phyloP scores from a whole-genome alignment of 2,113 vertebrate genomes.

The Cynoglossus semilaevis region DNA sequence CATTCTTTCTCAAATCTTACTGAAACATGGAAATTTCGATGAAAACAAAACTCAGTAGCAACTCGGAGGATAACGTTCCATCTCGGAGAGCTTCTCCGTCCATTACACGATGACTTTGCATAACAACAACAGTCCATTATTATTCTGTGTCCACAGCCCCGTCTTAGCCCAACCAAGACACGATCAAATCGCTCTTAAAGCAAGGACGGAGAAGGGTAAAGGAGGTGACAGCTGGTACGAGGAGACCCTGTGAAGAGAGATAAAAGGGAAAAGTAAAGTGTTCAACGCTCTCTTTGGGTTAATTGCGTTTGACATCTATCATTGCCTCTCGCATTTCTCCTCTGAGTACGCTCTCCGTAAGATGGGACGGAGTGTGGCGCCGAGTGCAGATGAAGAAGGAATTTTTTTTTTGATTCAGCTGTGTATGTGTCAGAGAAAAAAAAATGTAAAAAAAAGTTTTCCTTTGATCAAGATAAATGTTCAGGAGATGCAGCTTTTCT shows the following conservation, averaged over 20 bases:
- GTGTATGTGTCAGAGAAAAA: conserved; percentile 35
- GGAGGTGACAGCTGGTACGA: conserved; percentile 43
- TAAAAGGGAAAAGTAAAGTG: conserved; percentile 60
- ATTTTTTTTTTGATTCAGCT: conserved; percentile 41
- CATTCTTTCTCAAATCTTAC: too few relatives aligned
- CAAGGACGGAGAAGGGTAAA: conserved; percentile 41
- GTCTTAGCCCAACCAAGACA: conserved; percentile 18
- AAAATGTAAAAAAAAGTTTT: conserved; percentile 47
- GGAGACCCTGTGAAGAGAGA: conserved; percentile 58
- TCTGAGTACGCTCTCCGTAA: conserved; percentile 52
- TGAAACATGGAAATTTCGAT: neutral
- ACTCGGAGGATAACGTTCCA: neutral
- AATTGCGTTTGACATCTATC: conserved; percentile 71
- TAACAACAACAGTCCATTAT: conserved; percentile 11
- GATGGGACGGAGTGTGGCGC: conserved; percentile 65
- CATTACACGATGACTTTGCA: neutral
- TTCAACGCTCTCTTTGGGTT: conserved; percentile 62
- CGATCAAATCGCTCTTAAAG: conserved; percentile 51
- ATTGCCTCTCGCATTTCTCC: conserved; percentile 46
- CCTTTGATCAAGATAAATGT: conserved; percentile 68
- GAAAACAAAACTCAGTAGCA: neutral
- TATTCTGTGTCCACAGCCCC: conserved; percentile 23
- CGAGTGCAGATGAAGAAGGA: conserved; percentile 53
- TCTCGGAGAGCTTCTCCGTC: neutral
- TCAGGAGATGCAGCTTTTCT: conserved; percentile 37